phyloP scores from a whole-genome alignment of 1,140 invertebrate genomes.

The Pissodes strobi region DNA sequence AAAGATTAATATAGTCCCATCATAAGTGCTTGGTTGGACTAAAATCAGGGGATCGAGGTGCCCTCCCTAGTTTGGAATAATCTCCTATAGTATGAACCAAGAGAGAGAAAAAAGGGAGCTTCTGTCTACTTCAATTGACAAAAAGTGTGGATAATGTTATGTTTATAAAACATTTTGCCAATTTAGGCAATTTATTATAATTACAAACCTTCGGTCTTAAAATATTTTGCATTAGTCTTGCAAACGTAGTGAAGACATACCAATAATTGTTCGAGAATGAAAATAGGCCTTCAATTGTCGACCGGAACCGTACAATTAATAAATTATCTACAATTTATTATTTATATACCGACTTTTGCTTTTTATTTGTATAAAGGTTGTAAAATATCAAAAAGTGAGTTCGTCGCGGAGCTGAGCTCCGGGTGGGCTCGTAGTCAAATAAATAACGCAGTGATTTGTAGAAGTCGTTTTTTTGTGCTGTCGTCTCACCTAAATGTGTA shows the following conservation, averaged over 20 bases:
- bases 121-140: no score
- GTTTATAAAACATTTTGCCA: no score
- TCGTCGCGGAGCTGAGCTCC: not conserved
- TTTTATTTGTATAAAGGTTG: constrained; percentile 40
- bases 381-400: constrained; percentile 27
- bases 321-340: constrained; percentile 35
- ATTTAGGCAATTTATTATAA: not conserved
- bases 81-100: no score
- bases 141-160: no score
- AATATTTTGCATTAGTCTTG: no score
- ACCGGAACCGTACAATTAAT: constrained; percentile 13
- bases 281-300: not conserved
- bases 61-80: no score
- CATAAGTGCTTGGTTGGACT: not conserved
- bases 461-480: not conserved
- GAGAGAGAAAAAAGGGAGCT: no score
- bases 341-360: constrained; percentile 28
- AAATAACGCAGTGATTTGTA: constrained; percentile 27
- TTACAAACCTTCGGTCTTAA: no score
- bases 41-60: no score
- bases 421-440: constrained; percentile 17
- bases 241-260: no score
- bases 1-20: not conserved
- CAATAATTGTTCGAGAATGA: constrained; percentile 18
- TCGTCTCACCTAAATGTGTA: no score